Conservation (phyloP, 2,888 invertebrate genomes). For the Calameuta idolon region DNA sequence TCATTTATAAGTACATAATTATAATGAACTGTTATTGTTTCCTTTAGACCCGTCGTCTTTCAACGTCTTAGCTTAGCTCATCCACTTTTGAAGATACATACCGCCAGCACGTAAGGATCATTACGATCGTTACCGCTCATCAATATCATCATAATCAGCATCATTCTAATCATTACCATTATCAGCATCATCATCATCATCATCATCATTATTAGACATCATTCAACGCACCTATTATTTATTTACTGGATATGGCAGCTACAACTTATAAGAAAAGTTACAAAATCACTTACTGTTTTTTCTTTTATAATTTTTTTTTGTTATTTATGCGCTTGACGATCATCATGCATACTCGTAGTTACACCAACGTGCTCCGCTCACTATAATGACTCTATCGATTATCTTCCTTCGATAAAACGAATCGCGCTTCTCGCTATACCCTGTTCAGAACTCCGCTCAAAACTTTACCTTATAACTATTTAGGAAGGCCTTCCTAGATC, state of each 20-base stretch:
- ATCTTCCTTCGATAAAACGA: background rate
- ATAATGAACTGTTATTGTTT: constrained; percentile 59
- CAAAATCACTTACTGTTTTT: constrained; percentile 62
- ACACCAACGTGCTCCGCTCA: constrained; percentile 45
- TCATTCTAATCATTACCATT: constrained; percentile 24
- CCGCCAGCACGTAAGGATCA: constrained; percentile 48
- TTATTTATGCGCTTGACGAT: constrained; percentile 27
- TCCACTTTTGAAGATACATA: constrained; percentile 54
- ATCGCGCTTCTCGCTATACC: background rate
- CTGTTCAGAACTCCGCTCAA: background rate
- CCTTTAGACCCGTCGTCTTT: constrained; percentile 65
- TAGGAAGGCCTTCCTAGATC: background rate
- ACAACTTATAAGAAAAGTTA: constrained; percentile 65
- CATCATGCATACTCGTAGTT: constrained; percentile 38
- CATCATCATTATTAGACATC: constrained; percentile 46
- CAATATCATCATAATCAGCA: constrained; percentile 22
- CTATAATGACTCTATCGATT: constrained; percentile 6
- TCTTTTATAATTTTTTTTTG: constrained; percentile 28
- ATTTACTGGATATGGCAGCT: constrained; percentile 63
- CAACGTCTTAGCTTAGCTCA: constrained; percentile 54
- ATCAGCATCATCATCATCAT: constrained; percentile 27
- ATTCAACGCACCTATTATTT: constrained; percentile 51
- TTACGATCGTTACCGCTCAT: constrained; percentile 32
- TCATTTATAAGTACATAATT: constrained; percentile 64
- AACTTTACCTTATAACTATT: background rate